A percentile compares a stretch with the other conserved stretches of the same genome.
phyloP scores from a whole-genome alignment of 1,140 invertebrate species.

The Temnothorax longispinosus region DNA sequence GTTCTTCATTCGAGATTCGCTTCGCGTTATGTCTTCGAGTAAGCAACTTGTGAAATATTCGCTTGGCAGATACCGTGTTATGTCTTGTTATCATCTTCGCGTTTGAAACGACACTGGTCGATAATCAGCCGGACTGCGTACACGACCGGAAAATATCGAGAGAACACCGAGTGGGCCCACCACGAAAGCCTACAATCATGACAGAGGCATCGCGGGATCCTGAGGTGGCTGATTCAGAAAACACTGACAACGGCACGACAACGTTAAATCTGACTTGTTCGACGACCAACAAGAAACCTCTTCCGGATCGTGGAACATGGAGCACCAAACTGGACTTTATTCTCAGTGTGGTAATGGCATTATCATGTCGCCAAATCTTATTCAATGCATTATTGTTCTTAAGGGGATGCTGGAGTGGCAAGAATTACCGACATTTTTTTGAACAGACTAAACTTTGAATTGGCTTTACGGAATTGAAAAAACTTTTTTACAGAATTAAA shows the following conservation, averaged over 20 bases:
- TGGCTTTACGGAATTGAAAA: too few species aligned
- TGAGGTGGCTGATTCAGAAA: slow-evolving; percentile 68
- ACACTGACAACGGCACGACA: slow-evolving; percentile 63
- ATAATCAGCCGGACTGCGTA: slow-evolving; percentile 16
- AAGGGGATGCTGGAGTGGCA: too few species aligned
- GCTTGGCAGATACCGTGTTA: slow-evolving; percentile 62
- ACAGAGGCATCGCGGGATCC: slow-evolving; percentile 69
- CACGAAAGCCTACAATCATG: slow-evolving; percentile 60
- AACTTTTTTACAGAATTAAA: too few species aligned
- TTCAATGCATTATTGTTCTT: background rate
- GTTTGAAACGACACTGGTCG: slow-evolving; percentile 21
- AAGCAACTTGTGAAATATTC: background rate
- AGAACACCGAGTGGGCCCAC: slow-evolving; percentile 20
- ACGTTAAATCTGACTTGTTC: slow-evolving; percentile 56
- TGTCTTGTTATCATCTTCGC: slow-evolving; percentile 48
- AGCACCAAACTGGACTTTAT: slow-evolving; percentile 77
- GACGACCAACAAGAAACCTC: slow-evolving; percentile 57
- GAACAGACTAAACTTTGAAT: too few species aligned
- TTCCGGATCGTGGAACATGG: slow-evolving; percentile 80
- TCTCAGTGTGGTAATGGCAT: slow-evolving; percentile 66
- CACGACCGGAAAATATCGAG: slow-evolving; percentile 11
- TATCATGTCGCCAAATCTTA: background rate
- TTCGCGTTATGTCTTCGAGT: background rate
- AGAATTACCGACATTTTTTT: too few species aligned
- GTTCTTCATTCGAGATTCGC: background rate